Conservation (phyloP, 2,113 vertebrate genomes). For the Pteropus alecto region DNA sequence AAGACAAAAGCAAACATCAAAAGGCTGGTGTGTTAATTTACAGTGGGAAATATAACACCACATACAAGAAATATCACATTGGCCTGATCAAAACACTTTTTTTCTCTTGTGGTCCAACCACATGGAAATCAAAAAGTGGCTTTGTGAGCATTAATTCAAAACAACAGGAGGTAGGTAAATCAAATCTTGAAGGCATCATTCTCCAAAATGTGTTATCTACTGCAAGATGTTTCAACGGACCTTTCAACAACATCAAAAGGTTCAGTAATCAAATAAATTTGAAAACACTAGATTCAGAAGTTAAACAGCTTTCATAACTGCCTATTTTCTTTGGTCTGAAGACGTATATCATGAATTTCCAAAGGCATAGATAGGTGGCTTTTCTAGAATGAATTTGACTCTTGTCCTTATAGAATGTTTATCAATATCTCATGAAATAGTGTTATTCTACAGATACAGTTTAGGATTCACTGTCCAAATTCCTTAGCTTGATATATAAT, state of each 20-base stretch:
- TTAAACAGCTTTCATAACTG: neutral
- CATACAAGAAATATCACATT: neutral
- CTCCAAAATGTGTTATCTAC: neutral
- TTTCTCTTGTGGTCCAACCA: neutral
- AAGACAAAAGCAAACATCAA: constrained; percentile 34
- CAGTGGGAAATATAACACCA: neutral
- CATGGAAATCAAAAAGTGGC: constrained; percentile 33
- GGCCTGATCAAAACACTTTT: constrained; percentile 33
- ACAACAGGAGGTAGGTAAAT: neutral
- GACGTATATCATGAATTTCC: neutral
- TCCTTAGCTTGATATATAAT: neutral
- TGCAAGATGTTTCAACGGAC: neutral
- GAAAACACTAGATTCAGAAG: neutral
- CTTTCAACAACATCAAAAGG: constrained; percentile 22
- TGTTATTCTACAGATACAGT: neutral
- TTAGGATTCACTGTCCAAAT: neutral
- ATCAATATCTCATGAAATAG: neutral
- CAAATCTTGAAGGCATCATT: neutral
- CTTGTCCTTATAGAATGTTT: neutral
- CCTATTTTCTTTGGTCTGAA: neutral
- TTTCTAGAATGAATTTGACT: neutral
- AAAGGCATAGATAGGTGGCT: neutral
- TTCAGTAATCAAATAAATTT: constrained; percentile 21
- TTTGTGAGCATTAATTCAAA: neutral
- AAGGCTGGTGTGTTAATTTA: constrained; percentile 13